Evolutionary conservation across 1,140 invertebrate species (phyloP).

Genomic region (Drosophila equinoxialis): DNA sequence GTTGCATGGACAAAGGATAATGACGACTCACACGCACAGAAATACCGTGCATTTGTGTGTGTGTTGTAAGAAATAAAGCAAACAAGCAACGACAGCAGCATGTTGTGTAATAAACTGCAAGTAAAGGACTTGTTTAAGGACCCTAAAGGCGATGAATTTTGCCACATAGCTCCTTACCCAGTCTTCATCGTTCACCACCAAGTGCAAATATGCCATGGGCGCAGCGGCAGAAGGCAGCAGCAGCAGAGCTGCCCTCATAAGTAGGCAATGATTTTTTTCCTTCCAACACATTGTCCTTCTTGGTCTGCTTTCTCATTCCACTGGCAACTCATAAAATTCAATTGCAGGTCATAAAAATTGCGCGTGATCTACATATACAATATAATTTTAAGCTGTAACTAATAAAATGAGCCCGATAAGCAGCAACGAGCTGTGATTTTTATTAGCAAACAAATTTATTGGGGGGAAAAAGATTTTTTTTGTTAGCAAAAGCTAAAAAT

Average conservation of each 20-base stretch:
- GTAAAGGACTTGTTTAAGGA: conserved; percentile 40
- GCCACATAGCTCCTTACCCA: not conserved
- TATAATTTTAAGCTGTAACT: conserved; percentile 77
- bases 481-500: conserved; percentile 41
- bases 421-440: conserved; percentile 66
- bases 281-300: not conserved
- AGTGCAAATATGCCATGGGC: conserved; percentile 51
- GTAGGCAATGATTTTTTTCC: conserved; percentile 55
- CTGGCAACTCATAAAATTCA: conserved; percentile 64
- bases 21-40: conserved; percentile 46
- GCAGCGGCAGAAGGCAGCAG: conserved; percentile 34
- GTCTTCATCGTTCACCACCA: conserved; percentile 15
- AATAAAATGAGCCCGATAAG: conserved; percentile 74
- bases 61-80: conserved; percentile 67
- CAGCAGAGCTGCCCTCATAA: conserved; percentile 53
- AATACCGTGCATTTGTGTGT: conserved; percentile 13
- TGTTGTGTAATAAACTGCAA: conserved; percentile 60
- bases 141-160: conserved; percentile 13
- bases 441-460: conserved; percentile 66
- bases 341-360: conserved; percentile 72
- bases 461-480: conserved; percentile 6
- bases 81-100: conserved; percentile 42
- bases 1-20: conserved; percentile 76
- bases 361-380: conserved; percentile 67
- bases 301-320: not conserved